These are phyloP conservation scores for Hippoglossus stenolepis DNA, from an alignment of 2,113 vertebrate genomes.

Conservation along the genomic window DNA sequence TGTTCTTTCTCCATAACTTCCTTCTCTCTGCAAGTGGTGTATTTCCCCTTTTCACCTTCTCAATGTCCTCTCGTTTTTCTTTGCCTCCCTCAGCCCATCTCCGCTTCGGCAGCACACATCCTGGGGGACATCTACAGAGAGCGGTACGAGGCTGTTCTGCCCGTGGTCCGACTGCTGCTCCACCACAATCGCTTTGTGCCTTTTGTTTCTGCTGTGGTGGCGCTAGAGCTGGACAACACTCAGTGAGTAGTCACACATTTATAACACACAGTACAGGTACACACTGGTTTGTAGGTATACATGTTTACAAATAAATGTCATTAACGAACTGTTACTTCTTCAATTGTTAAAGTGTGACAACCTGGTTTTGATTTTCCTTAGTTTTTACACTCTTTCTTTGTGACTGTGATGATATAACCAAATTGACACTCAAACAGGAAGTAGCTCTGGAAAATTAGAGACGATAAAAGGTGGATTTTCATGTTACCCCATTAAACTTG, in stretches of 20 bases:
- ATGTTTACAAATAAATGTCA: not conserved
- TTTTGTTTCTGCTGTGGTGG: slow-evolving; percentile 91
- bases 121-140: slow-evolving; percentile 94
- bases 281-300: not conserved
- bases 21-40: not conserved
- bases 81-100: slow-evolving; percentile 86
- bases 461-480: not conserved
- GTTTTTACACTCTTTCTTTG: not conserved
- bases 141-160: slow-evolving; percentile 92
- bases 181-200: slow-evolving; percentile 94
- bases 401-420: not conserved
- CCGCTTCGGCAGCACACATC: slow-evolving; percentile 95
- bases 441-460: slow-evolving; percentile 6
- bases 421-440: slow-evolving; percentile 15
- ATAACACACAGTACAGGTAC: not conserved
- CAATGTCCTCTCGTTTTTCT: not conserved
- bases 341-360: not conserved
- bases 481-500: not conserved
- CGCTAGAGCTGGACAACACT: slow-evolving; percentile 93
- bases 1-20: not conserved
- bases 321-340: no score
- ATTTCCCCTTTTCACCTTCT: not conserved
- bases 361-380: not conserved
- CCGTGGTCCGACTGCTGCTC: slow-evolving; percentile 92
- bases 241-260: slow-evolving; percentile 85